These are phyloP conservation scores for Amphiura filiformis DNA, from an alignment of 35 echinoderm and acorn worm species.

Conservation along the genomic window DNA sequence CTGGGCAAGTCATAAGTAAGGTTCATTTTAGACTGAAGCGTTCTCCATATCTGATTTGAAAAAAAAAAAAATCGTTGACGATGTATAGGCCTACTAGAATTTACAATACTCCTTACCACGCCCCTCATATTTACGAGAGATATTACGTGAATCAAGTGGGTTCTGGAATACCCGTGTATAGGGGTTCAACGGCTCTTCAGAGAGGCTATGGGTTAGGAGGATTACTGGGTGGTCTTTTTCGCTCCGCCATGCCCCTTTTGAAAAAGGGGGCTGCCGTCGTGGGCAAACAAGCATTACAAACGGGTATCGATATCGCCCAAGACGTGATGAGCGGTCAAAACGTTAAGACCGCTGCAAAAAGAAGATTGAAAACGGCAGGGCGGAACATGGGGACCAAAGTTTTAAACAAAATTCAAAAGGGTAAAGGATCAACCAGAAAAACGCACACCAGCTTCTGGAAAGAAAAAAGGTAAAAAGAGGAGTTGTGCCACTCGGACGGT, in stretches of 20 bases:
- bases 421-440: not conserved
- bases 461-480: not conserved
- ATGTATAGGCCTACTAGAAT: not conserved
- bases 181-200: conserved; percentile 29
- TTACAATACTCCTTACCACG: not conserved
- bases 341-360: not conserved
- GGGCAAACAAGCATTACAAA: conserved; percentile 37
- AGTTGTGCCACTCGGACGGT: not conserved
- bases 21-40: conserved; percentile 51
- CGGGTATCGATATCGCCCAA: conserved; percentile 46
- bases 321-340: conserved; percentile 19
- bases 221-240: conserved; percentile 48
- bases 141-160: conserved; percentile 20
- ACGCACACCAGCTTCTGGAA: not conserved
- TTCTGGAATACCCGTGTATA: conserved; percentile 9
- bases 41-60: conserved; percentile 40
- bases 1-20: conserved; percentile 40
- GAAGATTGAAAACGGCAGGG: not conserved
- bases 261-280: conserved; percentile 41
- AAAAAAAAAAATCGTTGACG: not conserved
- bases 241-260: conserved; percentile 36
- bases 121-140: not conserved
- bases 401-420: not conserved
- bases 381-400: not conserved
- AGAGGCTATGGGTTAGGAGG: conserved; percentile 42